Base-by-base conservation (phyloP, 2,113 vertebrate genomes). In the Ameiurus melas region DNA sequence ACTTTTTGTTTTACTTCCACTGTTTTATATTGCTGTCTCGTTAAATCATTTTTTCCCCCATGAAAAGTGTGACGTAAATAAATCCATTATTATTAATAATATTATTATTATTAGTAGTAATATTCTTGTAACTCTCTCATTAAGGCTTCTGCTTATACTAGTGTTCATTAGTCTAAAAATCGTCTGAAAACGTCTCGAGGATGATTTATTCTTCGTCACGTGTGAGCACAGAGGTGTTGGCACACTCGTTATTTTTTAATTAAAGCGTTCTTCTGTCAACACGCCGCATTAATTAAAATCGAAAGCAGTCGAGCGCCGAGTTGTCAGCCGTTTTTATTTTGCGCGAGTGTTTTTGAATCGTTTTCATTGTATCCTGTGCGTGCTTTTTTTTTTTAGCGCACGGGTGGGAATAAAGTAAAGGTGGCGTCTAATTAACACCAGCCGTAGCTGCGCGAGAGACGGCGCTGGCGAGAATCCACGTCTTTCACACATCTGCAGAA, bases 341-440 rank as follows among this genome's bases (percentile, higher is more conserved):
- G 36, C 14, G 5, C 8, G 6, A 58, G 33, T 30, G 51, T 53
- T 79, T 64, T 53, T 66, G 16, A 83, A 71, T 60, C 47, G 60
- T 8, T 39, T 84, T 68, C 27, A 64, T 53, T 83, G 83, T 77
- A 86, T 85, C 77, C 78, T 36, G 43, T 70, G 43, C 55, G n/a
- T 71, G 43, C 5, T 0, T 36, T 75, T 58, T 13, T 36, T 55
- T 22, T 86, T 88, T 86, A 55, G 8, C 53, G n/a, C 19, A 22
- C 0, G 60, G 85, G 70, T 90, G 88, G 39, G 83, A 90, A 87
- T 83, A 60, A 89, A 78, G 43, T 83, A 75, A 83, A 60, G 82
- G 27, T 85, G 60, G 47, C 33, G 53, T 77, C 55, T 84, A 89
- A 89, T 90, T 89, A 90, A 89, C 89, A 89, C 89, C 83, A 36